Conservation (phyloP, 2,797 vertebrate species). For the Amblyopsis hoosieri region DNA sequence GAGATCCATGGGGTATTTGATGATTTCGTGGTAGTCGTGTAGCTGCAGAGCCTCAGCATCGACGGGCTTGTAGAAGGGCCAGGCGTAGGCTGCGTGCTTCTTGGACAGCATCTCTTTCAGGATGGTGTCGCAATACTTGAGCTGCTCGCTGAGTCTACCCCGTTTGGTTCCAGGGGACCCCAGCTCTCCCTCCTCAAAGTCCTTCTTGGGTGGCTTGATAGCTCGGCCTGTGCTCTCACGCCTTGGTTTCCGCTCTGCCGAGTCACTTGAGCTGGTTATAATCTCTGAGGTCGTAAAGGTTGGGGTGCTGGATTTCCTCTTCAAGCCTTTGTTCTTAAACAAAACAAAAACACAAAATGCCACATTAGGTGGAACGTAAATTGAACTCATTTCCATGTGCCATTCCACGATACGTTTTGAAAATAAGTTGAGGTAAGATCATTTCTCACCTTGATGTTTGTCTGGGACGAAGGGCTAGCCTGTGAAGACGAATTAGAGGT, state of each 20-base stretch:
- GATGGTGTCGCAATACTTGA: slow-evolving; percentile 88
- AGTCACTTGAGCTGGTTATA: slow-evolving; percentile 77
- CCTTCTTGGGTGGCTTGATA: slow-evolving; percentile 81
- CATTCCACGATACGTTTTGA: no score
- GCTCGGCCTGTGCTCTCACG: slow-evolving; percentile 79
- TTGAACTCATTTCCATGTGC: no score
- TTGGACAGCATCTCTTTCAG: slow-evolving; percentile 94
- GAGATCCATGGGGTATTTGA: slow-evolving; percentile 98
- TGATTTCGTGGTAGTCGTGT: slow-evolving; percentile 95
- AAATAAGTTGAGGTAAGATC: neutral
- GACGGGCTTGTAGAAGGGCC: slow-evolving; percentile 96
- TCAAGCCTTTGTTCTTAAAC: slow-evolving; percentile 86
- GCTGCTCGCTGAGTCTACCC: slow-evolving; percentile 81
- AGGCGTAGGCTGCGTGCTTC: slow-evolving; percentile 89
- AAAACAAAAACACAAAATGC: slow-evolving; percentile 7
- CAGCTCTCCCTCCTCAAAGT: slow-evolving; percentile 78
- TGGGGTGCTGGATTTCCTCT: slow-evolving; percentile 85
- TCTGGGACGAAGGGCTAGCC: slow-evolving; percentile 78
- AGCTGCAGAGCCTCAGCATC: slow-evolving; percentile 89
- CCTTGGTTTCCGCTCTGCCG: slow-evolving; percentile 79
- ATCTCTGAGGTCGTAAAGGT: slow-evolving; percentile 83
- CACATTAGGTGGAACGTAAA: neutral
- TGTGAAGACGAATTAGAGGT: slow-evolving; percentile 81
- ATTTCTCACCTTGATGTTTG: slow-evolving; percentile 82
- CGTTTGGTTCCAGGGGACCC: slow-evolving; percentile 75